Percentiles rank a stretch among this genome's conserved stretches.
Conservation (phyloP, 2,888 invertebrate species). For the Chrysodeixis includens region DNA sequence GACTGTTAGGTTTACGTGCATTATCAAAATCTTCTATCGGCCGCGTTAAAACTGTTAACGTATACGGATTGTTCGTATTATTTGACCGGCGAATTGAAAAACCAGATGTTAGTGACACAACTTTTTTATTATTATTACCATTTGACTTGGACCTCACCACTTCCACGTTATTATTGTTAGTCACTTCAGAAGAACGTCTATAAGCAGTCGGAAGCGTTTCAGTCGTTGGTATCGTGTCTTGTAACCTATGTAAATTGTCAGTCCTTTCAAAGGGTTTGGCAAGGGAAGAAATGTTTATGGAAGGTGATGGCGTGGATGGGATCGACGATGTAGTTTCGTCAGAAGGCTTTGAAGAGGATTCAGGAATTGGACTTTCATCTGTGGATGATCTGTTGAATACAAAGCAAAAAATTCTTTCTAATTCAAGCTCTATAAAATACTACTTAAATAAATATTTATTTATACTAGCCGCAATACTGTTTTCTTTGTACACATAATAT, state of each 20-base stretch:
- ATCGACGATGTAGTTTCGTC: slow-evolving; percentile 71
- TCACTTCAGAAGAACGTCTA: slow-evolving; percentile 71
- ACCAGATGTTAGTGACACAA: slow-evolving; percentile 83
- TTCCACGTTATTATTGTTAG: slow-evolving; percentile 76
- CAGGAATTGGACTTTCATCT: slow-evolving; percentile 84
- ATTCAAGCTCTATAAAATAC: slow-evolving; percentile 76
- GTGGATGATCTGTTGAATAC: slow-evolving; percentile 89
- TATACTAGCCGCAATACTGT: slow-evolving; percentile 46
- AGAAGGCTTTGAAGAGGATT: slow-evolving; percentile 82
- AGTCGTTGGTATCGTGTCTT: slow-evolving; percentile 77
- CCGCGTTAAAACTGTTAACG: slow-evolving; percentile 81
- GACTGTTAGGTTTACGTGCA: slow-evolving; percentile 44
- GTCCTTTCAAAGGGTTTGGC: slow-evolving; percentile 87
- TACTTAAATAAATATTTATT: slow-evolving; percentile 64
- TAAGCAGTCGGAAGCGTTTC: slow-evolving; percentile 69
- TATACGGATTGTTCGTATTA: slow-evolving; percentile 83
- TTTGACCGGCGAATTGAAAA: slow-evolving; percentile 83
- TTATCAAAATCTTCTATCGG: slow-evolving; percentile 74
- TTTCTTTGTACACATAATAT: slow-evolving; percentile 29
- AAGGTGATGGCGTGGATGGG: slow-evolving; percentile 69
- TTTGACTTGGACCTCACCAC: slow-evolving; percentile 68
- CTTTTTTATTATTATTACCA: slow-evolving; percentile 75
- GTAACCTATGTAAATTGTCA: slow-evolving; percentile 79
- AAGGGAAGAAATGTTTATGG: slow-evolving; percentile 82
- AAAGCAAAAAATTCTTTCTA: slow-evolving; percentile 87